Base-by-base conservation (phyloP, 2,113 vertebrate genomes). In the Pedionomus torquatus region DNA sequence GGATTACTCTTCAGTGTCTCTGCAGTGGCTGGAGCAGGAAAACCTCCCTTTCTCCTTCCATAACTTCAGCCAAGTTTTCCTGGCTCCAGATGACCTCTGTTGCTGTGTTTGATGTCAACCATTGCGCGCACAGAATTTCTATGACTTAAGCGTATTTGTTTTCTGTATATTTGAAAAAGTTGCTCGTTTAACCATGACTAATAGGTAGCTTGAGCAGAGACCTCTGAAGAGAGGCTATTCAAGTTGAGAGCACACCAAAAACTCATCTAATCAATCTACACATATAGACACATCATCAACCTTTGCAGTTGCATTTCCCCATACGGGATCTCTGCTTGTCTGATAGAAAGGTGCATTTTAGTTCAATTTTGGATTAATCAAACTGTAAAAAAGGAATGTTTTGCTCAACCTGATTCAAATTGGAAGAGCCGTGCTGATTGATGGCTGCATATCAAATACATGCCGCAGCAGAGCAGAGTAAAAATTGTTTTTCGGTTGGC, bases 121-220 rank as follows among this genome's bases (percentile, higher is more conserved):
- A 5, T 30, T 65, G 30, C 43, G 8, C 39, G 13, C 33, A 10
- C 17, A 18, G 44, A 90, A 70, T 91, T 91, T 91, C 61, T 79
- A 12, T 68, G 54, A 25, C 66, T 89, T 43, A 18, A 48, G 39
- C 24, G 14, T 64, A 52, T 71, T 55, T 78, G 60, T 51, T 87
- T 81, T 60, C 68, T 49, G 11, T 94, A 5, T 68, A 21, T 71
- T 68, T 83, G 79, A 87, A 95, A 52, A 41, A 64, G 90, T 72
- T 95, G 70, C 63, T 85, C 58, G 23, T 66, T 95, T 91, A 79
- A 57, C 82, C 28, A 5, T 97, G 82, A 95, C 95, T 93, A 89
- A 95, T 85, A 71, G 55, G n/a, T 54, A 72, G 63, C 63, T 85
- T 57, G 57, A 83, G 35, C 93, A 74, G 71, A 81, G 61, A 44